phyloP scores from a whole-genome alignment of 2,113 vertebrate species.

The Eurypyga helias region DNA sequence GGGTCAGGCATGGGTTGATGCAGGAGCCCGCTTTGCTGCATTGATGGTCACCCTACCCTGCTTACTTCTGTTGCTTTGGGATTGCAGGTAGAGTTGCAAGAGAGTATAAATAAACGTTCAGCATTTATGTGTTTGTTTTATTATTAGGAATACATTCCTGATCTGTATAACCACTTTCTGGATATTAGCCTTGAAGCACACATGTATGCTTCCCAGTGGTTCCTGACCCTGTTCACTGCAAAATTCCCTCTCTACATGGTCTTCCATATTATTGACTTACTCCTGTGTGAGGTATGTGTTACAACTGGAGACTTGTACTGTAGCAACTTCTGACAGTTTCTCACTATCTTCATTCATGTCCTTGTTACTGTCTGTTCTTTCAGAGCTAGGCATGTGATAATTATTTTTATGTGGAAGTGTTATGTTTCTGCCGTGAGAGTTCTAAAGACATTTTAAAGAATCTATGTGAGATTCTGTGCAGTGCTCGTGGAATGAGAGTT shows the following conservation, averaged over 20 bases:
- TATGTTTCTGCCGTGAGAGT: neutral
- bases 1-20: neutral
- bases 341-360: neutral
- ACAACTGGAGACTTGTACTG: neutral
- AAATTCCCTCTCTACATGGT: conserved; percentile 99
- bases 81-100: neutral
- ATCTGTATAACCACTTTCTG: conserved; percentile 95
- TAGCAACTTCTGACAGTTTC: neutral
- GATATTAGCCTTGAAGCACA: conserved; percentile 97
- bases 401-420: neutral
- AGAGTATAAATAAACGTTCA: neutral
- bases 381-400: neutral
- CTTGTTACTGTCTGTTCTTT: neutral
- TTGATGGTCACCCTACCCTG: neutral
- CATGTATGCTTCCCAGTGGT: conserved; percentile 99
- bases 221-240: conserved; percentile 98
- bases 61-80: neutral
- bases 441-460: neutral
- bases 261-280: conserved; percentile 99
- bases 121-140: neutral
- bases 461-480: neutral
- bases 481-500: neutral
- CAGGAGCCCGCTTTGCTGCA: neutral
- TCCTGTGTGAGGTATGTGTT: conserved; percentile 91
- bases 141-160: conserved; percentile 92